Evolutionary conservation across 2,888 invertebrate genomes (phyloP).

Genomic region (Sabatieria punctata): DNA sequence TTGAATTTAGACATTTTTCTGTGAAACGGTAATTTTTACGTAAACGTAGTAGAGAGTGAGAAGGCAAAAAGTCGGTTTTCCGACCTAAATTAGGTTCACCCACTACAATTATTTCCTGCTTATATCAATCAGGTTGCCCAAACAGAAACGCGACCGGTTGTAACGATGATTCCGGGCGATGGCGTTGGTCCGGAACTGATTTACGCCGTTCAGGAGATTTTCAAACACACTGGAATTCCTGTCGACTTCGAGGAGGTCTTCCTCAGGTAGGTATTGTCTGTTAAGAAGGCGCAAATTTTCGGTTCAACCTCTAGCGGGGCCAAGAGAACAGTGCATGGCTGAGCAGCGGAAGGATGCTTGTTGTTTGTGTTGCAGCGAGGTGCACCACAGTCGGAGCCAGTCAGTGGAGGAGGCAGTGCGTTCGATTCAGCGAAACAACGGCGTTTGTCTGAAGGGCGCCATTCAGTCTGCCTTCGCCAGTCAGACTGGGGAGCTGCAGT

Average conservation of each 20-base stretch:
- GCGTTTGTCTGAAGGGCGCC: slow-evolving; percentile 38
- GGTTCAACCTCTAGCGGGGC: not conserved
- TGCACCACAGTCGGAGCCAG: slow-evolving; percentile 33
- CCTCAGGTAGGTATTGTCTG: slow-evolving; percentile 38
- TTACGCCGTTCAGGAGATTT: slow-evolving; percentile 25
- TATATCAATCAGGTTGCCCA: slow-evolving; percentile 80
- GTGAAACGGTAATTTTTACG: too few relatives aligned
- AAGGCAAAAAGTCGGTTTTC: too few relatives aligned
- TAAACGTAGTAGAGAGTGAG: too few relatives aligned
- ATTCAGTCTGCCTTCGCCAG: slow-evolving; percentile 15
- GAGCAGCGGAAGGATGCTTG: slow-evolving; percentile 38
- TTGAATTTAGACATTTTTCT: too few relatives aligned
- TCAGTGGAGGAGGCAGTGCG: slow-evolving; percentile 34
- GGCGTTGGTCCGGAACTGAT: slow-evolving; percentile 89
- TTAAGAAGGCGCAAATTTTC: not conserved
- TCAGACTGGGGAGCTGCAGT: slow-evolving; percentile 41
- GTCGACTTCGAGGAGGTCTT: slow-evolving; percentile 90
- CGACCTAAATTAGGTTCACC: too few relatives aligned
- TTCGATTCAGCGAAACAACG: slow-evolving; percentile 32
- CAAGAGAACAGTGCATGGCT: not conserved
- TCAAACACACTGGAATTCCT: slow-evolving; percentile 49
- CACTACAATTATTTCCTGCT: too few relatives aligned
- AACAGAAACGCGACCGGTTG: slow-evolving; percentile 13
- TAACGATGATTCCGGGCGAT: slow-evolving; percentile 87
- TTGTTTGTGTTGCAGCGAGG: slow-evolving; percentile 21